Conservation (phyloP, 2,113 vertebrate genomes). For the Indri indri region DNA sequence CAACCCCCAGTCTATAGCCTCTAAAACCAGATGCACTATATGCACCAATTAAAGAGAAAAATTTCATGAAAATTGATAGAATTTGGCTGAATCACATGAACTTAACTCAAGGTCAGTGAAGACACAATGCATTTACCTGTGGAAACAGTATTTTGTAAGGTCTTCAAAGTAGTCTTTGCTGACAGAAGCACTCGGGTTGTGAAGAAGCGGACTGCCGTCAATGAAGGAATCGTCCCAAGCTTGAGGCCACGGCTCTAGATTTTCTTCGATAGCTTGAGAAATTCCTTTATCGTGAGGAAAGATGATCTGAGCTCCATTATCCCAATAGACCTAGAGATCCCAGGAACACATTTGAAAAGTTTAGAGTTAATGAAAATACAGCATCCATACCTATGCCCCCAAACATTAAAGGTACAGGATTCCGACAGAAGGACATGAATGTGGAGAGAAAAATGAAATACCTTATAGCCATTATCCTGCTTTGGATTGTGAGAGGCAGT, state of each 20-base stretch:
- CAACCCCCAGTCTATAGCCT: fast-evolving
- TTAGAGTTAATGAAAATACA: neutral
- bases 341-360: fast-evolving
- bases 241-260: slow-evolving; percentile 93
- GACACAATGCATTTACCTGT: slow-evolving; percentile 86
- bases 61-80: neutral
- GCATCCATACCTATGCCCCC: neutral
- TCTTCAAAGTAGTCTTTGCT: slow-evolving; percentile 91
- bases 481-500: slow-evolving; percentile 99
- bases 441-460: slow-evolving; percentile 66
- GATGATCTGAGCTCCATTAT: slow-evolving; percentile 96
- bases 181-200: slow-evolving; percentile 88
- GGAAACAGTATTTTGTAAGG: slow-evolving; percentile 94
- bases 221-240: slow-evolving; percentile 91
- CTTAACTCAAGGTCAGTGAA: neutral
- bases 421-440: fast-evolving
- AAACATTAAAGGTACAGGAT: fast-evolving
- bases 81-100: neutral
- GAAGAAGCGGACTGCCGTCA: slow-evolving; percentile 87
- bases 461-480: slow-evolving; percentile 99
- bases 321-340: slow-evolving; percentile 94
- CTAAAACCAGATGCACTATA: neutral
- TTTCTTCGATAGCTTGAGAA: slow-evolving; percentile 91
- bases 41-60: neutral
- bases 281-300: slow-evolving; percentile 95